Evolutionary conservation across 1,140 invertebrate species (phyloP).

Genomic region (Anadara kagoshimensis): DNA sequence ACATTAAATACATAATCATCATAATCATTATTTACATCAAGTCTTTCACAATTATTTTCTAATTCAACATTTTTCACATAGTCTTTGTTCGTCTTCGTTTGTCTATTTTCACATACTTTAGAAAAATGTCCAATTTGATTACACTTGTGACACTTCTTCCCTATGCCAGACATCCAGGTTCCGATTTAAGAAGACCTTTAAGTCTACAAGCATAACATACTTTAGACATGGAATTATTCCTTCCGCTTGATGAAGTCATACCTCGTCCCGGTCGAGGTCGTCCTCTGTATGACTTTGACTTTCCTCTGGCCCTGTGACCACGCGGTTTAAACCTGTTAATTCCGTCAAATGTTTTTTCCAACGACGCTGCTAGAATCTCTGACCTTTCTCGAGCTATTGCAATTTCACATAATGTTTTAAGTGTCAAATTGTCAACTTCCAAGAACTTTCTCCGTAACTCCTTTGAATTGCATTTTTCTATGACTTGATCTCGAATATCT

Average conservation of each 20-base stretch:
- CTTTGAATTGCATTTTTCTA: slow-evolving; percentile 31
- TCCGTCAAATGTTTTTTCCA: neutral
- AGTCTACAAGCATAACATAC: slow-evolving; percentile 10
- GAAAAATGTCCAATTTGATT: slow-evolving; percentile 27
- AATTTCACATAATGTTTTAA: slow-evolving; percentile 23
- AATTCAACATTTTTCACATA: no score
- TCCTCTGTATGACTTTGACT: no score
- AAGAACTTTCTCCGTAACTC: slow-evolving; percentile 26
- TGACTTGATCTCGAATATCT: slow-evolving; percentile 37
- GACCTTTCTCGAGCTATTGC: slow-evolving; percentile 11
- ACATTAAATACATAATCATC: slow-evolving; percentile 18
- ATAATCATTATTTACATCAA: neutral
- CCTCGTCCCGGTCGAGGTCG: no score
- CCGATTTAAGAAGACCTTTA: slow-evolving; percentile 6
- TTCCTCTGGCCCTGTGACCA: neutral
- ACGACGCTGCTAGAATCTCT: slow-evolving; percentile 7
- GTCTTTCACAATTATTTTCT: neutral
- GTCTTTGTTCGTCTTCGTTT: neutral
- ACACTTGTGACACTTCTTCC: slow-evolving; percentile 31
- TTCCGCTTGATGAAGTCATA: no score
- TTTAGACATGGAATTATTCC: no score
- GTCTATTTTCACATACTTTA: slow-evolving; percentile 3
- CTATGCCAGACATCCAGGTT: neutral
- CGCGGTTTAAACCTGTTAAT: neutral
- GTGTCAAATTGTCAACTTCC: slow-evolving; percentile 25